These are phyloP conservation scores for Ranitomeya imitator DNA, from an alignment of 2,113 vertebrate species.

Conservation along the genomic window DNA sequence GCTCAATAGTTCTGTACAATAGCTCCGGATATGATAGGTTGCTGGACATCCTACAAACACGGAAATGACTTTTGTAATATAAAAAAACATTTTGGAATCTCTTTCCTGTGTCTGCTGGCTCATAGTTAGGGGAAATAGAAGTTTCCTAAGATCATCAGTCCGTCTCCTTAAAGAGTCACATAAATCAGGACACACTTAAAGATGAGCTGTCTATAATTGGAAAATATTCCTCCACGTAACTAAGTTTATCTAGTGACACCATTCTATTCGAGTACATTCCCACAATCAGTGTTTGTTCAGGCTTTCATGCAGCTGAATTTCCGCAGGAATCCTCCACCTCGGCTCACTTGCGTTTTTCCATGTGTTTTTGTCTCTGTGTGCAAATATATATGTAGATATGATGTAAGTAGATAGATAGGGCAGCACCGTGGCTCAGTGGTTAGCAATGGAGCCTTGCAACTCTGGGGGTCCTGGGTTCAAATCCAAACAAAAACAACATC, in stretches of 20 bases:
- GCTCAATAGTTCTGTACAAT: background rate
- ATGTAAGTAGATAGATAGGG: too few relatives aligned
- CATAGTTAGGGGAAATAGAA: background rate
- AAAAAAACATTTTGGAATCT: slow-evolving; percentile 48
- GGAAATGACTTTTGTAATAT: slow-evolving; percentile 46
- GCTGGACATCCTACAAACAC: slow-evolving; percentile 25
- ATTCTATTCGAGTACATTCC: background rate
- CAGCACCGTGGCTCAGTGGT: too few relatives aligned
- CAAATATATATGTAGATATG: too few relatives aligned
- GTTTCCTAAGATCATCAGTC: background rate
- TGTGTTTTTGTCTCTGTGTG: too few relatives aligned
- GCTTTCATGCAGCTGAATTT: too few relatives aligned
- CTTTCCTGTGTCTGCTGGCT: slow-evolving; percentile 52
- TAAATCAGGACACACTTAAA: background rate
- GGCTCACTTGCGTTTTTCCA: too few relatives aligned
- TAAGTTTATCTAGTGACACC: background rate
- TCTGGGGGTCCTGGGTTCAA: too few relatives aligned
- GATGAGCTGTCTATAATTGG: background rate
- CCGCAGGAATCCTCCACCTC: too few relatives aligned
- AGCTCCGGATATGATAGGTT: slow-evolving; percentile 40
- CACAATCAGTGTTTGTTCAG: too few relatives aligned
- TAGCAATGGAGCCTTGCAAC: too few relatives aligned
- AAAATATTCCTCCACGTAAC: background rate
- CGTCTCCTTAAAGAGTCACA: background rate
- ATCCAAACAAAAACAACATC: too few relatives aligned